These are phyloP conservation scores for Anniella stebbinsi DNA, from an alignment of 2,797 vertebrate species.

Conservation along the genomic window DNA sequence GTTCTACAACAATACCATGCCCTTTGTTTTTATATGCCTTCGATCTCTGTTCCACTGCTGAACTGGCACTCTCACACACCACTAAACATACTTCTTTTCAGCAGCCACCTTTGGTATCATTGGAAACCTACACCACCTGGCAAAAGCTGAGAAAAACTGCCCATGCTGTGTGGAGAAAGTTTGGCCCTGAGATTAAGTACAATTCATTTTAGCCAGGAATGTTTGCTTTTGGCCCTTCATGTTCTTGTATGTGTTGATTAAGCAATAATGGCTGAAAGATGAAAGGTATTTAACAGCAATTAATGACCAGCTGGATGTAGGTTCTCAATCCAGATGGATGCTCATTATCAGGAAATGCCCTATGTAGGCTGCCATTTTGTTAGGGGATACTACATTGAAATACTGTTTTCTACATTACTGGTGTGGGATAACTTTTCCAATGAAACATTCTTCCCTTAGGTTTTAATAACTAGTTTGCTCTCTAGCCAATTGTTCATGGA, in stretches of 20 bases:
- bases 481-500: background rate
- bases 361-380: background rate
- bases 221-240: slow-evolving; percentile 20
- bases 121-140: slow-evolving; percentile 21
- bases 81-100: slow-evolving; percentile 18
- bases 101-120: slow-evolving; percentile 18
- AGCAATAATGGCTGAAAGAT: slow-evolving; percentile 5
- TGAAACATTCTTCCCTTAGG: background rate
- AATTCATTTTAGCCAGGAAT: background rate
- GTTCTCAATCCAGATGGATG: slow-evolving; percentile 2
- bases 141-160: background rate
- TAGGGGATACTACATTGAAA: background rate
- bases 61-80: background rate
- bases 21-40: slow-evolving; percentile 23
- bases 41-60: background rate
- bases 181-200: background rate
- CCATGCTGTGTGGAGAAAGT: background rate
- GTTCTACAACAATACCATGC: rapidly evolving
- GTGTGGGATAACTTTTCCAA: slow-evolving; percentile 3
- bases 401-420: background rate
- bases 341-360: slow-evolving; percentile 9
- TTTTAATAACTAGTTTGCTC: background rate
- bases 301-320: background rate
- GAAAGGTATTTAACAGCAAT: slow-evolving; percentile 28
- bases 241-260: background rate